Percentiles rank a stretch among this genome's conserved stretches.
These are phyloP conservation scores for Microtus oregoni DNA, from an alignment of 2,113 vertebrate genomes.

Conservation along the genomic window DNA sequence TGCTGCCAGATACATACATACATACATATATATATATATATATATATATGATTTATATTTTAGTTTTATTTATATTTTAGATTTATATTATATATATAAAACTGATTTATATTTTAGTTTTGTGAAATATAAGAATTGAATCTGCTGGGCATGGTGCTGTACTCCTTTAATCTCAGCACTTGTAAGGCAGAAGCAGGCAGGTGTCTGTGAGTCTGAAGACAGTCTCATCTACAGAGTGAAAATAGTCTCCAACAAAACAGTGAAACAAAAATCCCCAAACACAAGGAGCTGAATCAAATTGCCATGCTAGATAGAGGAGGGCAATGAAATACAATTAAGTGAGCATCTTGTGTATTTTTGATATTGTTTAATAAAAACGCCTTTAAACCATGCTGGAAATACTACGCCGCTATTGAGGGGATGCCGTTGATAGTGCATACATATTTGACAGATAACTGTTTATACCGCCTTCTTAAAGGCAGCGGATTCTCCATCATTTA, in stretches of 20 bases:
- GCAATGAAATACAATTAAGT: conserved; percentile 17
- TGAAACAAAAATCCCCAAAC: not conserved
- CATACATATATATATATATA: no score
- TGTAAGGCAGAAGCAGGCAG: not conserved
- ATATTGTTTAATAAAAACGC: not conserved
- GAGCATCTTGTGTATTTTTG: not conserved
- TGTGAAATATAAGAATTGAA: conserved; percentile 18
- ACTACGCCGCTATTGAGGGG: not conserved
- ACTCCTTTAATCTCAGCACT: not conserved
- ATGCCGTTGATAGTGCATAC: not conserved
- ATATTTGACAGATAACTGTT: not conserved
- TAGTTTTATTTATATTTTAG: no score
- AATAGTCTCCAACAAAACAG: not conserved
- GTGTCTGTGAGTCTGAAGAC: not conserved
- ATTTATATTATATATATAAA: not conserved
- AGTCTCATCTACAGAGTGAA: not conserved
- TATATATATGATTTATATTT: no score
- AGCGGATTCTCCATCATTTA: not conserved
- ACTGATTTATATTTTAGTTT: conserved; percentile 20
- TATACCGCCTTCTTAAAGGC: not conserved
- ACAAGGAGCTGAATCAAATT: conserved; percentile 22
- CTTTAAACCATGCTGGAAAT: not conserved
- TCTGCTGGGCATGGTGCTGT: not conserved
- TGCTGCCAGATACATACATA: not conserved
- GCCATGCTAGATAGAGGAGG: conserved; percentile 12